These are phyloP conservation scores for Drosophila insularis DNA, from an alignment of 1,140 invertebrate genomes.

Conservation along the genomic window DNA sequence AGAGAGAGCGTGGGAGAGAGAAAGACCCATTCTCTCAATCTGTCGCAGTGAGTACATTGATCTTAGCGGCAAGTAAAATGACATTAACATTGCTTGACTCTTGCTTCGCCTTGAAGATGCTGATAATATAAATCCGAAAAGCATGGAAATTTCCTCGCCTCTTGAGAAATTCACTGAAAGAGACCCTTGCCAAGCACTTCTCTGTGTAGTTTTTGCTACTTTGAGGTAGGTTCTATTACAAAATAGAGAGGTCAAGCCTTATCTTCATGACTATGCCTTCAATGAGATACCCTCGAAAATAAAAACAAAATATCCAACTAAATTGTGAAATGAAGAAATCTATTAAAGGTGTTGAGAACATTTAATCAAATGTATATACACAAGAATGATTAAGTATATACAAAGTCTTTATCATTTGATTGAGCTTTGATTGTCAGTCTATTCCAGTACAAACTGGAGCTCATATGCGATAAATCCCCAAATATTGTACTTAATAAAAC, in stretches of 20 bases:
- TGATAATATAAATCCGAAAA: neutral
- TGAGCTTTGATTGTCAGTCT: too few relatives aligned
- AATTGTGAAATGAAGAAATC: too few relatives aligned
- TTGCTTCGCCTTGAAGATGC: slow-evolving; percentile 9
- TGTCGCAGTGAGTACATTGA: slow-evolving; percentile 47
- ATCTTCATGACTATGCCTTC: neutral
- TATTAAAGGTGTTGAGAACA: too few relatives aligned
- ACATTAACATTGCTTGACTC: slow-evolving; percentile 59
- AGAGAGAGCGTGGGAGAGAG: neutral
- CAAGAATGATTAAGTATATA: too few relatives aligned
- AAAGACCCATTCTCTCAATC: neutral
- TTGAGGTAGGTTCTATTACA: slow-evolving; percentile 3
- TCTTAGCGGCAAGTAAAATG: slow-evolving; percentile 35
- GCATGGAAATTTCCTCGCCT: slow-evolving; percentile 2
- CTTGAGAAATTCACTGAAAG: neutral
- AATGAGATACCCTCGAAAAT: neutral
- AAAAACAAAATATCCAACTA: neutral
- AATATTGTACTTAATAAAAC: too few relatives aligned
- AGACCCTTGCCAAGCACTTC: neutral
- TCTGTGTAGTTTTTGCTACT: neutral
- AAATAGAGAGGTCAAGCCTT: neutral
- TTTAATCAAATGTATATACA: too few relatives aligned
- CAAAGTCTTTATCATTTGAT: too few relatives aligned
- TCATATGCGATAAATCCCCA: too few relatives aligned
- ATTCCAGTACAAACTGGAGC: too few relatives aligned